phyloP scores from a whole-genome alignment of 2,113 vertebrate species.

The Anolis carolinensis region DNA sequence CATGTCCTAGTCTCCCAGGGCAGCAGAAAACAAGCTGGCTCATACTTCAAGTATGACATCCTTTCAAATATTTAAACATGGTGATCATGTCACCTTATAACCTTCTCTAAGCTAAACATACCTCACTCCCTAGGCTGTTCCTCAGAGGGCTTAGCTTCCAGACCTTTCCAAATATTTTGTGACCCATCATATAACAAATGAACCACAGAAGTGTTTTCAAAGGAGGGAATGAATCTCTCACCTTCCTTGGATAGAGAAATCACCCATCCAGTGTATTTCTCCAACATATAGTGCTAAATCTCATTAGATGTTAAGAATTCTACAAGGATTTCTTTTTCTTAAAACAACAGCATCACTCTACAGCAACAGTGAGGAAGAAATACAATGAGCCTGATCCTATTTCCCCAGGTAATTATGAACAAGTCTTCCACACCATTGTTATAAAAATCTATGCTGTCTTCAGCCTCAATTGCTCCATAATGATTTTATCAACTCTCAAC shows the following conservation, averaged over 20 bases:
- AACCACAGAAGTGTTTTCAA: not conserved
- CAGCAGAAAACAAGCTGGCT: too few relatives aligned
- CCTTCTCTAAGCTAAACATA: too few relatives aligned
- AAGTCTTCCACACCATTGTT: not conserved
- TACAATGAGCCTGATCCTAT: not conserved
- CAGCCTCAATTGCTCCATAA: not conserved
- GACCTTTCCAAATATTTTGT: not conserved
- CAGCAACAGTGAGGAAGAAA: not conserved
- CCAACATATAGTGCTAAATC: not conserved
- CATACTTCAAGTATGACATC: too few relatives aligned
- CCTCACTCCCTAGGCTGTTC: too few relatives aligned
- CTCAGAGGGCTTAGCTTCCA: too few relatives aligned
- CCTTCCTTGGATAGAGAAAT: not conserved
- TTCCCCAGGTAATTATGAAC: not conserved
- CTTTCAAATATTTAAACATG: too few relatives aligned
- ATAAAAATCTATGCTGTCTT: too few relatives aligned
- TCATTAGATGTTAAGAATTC: not conserved
- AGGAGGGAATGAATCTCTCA: not conserved
- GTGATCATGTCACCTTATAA: too few relatives aligned
- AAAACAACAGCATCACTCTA: not conserved
- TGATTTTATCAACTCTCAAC: not conserved
- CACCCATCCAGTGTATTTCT: not conserved
- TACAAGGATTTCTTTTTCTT: not conserved
- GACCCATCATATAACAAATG: not conserved
- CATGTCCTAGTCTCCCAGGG: too few relatives aligned